Percentiles rank a stretch among this genome's conserved stretches.
phyloP scores from a whole-genome alignment of 2,113 vertebrate genomes.

The Pogona vitticeps region DNA sequence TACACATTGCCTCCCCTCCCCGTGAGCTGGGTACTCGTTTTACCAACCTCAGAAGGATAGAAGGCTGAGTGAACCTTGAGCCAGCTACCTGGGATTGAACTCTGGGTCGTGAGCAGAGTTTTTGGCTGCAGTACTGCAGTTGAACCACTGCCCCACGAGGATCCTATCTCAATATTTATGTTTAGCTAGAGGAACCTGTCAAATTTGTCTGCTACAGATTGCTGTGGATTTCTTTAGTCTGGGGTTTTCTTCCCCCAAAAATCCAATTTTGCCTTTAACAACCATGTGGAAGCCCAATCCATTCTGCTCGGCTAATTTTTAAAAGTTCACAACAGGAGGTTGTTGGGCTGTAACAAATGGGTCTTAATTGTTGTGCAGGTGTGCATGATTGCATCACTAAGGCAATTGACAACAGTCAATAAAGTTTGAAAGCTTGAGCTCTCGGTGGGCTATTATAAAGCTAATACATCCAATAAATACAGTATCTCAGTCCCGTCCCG shows the following conservation, averaged over 20 bases:
- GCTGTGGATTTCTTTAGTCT: too few relatives aligned
- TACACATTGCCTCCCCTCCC: too few relatives aligned
- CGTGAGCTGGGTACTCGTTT: too few relatives aligned
- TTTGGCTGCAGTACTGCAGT: too few relatives aligned
- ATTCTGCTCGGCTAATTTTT: not conserved
- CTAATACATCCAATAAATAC: rapidly evolving
- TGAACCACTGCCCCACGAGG: too few relatives aligned
- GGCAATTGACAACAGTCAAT: not conserved
- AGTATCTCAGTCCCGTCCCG: not conserved
- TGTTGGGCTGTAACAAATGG: not conserved
- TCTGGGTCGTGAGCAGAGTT: too few relatives aligned
- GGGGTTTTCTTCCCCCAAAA: not conserved
- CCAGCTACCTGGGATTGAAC: too few relatives aligned
- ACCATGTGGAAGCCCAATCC: not conserved
- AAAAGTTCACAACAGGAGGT: not conserved
- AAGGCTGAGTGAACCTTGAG: too few relatives aligned
- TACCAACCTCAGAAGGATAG: too few relatives aligned
- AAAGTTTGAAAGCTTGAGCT: not conserved
- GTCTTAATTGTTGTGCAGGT: constrained; percentile 13
- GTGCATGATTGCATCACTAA: not conserved
- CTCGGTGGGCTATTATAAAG: rapidly evolving
- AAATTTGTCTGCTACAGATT: too few relatives aligned
- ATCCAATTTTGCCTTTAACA: not conserved
- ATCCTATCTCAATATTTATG: too few relatives aligned
- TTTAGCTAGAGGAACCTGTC: too few relatives aligned